Base-by-base conservation (phyloP, 2,888 invertebrate species). In the Oligia latruncula region DNA sequence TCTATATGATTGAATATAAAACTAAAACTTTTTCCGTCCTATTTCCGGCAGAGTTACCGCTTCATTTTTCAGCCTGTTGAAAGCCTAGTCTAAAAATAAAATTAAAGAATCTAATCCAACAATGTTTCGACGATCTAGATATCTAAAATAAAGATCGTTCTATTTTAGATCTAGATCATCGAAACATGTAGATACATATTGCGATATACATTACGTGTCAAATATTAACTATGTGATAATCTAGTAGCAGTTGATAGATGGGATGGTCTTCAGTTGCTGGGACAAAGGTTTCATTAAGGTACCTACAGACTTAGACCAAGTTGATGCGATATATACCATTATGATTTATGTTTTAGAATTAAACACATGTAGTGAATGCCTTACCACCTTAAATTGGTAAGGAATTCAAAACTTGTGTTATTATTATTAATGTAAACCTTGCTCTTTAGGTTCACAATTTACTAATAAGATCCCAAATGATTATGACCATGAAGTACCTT, bases 161-260 rank as follows among this genome's bases (percentile, higher is more conserved):
- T 40, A 40, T 5, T 40, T 40, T 40, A 40, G 40, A 40, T 40
- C 40, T 40, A 40, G 40, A 40, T 40, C 5, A 40, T 40, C 5
- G 40, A 40, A 40, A 40, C 40, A 40, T 40, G 40, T 40, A 29
- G 29, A 29, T 29, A 29, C 29, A 29, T 29, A 40, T 40, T 40
- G 55, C 46, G 66, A 77, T 62, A 77, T 23, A 49, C 15, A 58
- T 68, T 68, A 82, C 71, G 81, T 82, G 77, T 23, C 17, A 49
- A 35, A 20, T 55, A 72, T 35, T 4, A 58, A 62, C 5, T 75
- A 58, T 55, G n/a, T 62, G 46, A 67, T 75, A n/a, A 70, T 75
- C 40, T 62, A 46, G 46, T 62, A n/a, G 2, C 35, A 68, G 15
- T 43, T 46, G 20, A 55, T 13, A n/a, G 46, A 80, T 68, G 20